Conservation (phyloP, 2,888 invertebrate genomes). For the Sphaerolaimus hirsutus region DNA sequence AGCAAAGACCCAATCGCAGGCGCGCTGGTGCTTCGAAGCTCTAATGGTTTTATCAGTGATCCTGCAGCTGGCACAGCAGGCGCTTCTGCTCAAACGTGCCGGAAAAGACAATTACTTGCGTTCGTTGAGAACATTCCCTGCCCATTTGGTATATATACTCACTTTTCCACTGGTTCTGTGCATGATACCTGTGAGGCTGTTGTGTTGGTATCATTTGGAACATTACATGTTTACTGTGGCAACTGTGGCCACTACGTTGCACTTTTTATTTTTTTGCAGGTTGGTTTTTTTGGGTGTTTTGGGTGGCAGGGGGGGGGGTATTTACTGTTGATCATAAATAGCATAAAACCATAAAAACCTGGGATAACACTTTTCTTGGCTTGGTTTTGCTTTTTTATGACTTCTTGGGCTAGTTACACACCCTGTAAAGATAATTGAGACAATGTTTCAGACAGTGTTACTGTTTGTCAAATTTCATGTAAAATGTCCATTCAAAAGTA, state of each 20-base stretch:
- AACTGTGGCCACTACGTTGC: constrained; percentile 80
- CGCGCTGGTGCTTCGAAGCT: constrained; percentile 9
- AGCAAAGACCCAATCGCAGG: too few relatives aligned
- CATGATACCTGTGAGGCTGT: constrained; percentile 55
- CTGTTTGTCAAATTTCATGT: too few relatives aligned
- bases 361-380: too few relatives aligned
- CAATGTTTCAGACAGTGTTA: too few relatives aligned
- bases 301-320: too few relatives aligned
- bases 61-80: constrained; percentile 13
- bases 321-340: too few relatives aligned
- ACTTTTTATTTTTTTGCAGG: constrained; percentile 48
- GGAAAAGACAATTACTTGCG: constrained; percentile 9
- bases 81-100: constrained; percentile 14
- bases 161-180: constrained; percentile 66
- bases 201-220: constrained; percentile 60
- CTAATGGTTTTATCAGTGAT: constrained; percentile 11
- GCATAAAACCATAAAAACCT: too few relatives aligned
- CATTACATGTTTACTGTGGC: constrained; percentile 73
- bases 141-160: constrained; percentile 72
- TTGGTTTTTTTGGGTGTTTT: too few relatives aligned
- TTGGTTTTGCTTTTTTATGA: background rate
- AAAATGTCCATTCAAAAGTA: too few relatives aligned
- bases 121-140: constrained; percentile 45
- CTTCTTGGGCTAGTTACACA: too few relatives aligned
- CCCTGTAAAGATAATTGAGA: too few relatives aligned